Base-by-base conservation (phyloP, 2,797 vertebrate genomes). In the Neosilurus hyrtlii region DNA sequence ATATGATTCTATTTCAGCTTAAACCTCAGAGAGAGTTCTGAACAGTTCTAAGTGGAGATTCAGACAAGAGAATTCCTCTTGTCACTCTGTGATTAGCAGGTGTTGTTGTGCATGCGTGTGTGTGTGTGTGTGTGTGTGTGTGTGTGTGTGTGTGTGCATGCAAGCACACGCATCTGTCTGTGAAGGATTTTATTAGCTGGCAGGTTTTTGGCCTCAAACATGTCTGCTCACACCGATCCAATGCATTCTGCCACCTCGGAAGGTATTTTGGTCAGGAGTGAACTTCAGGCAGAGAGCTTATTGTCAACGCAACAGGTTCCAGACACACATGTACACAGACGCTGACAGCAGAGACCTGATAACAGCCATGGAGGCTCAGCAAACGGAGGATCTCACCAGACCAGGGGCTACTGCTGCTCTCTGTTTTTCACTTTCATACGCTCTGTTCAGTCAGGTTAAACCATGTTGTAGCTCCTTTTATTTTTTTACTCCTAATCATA, bases 191-290 rank as follows among this genome's bases (percentile, higher is more conserved):
- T 52, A 80, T 84, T 59, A 66, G 77, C 83, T 67, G 61, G 30
- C 77, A 73, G 67, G 76, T 84, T 74, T 82, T 82, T 67, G 56
- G 81, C 65, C 57, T 75, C 35, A 72, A 85, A 82, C 76, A 61
- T 57, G 37, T 77, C 70, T 72, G 82, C 59, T 82, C 56, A 83
- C 59, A 84, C 72, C 51, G 62, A 81, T 74, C 81, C 73, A 70
- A 73, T 68, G 75, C 85, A 88, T 86, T 88, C 87, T 85, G 81
- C 79, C 83, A 85, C 85, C 52, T 88, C 52, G 54, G n/a, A 30
- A 56, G 62, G 83, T 78, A 81, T 81, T 83, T 52, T 81, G 61
- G 66, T 10, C 37, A 26, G 65, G 76, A 79, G 70, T 20, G 71
- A 84, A 70, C 59, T 86, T 67, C 26, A 65, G 72, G 59, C 73